phyloP scores from a whole-genome alignment of 2,888 invertebrate species.

The Meandrusa payeni region DNA sequence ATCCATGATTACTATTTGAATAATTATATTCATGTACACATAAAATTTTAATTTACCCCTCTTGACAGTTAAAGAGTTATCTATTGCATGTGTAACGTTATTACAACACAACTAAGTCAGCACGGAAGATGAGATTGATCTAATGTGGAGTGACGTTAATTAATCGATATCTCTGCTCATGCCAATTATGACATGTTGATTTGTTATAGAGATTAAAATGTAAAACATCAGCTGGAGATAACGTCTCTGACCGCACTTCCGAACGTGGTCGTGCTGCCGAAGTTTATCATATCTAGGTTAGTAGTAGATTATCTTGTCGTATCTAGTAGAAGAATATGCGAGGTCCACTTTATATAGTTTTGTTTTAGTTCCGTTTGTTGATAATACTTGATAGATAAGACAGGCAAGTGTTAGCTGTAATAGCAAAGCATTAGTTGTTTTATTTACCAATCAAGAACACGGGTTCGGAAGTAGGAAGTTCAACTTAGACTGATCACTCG shows the following conservation, averaged over 20 bases:
- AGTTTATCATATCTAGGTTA: slow-evolving; percentile 17
- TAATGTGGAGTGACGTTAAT: not conserved
- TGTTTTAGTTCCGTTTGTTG: too few relatives aligned
- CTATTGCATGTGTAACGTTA: not conserved
- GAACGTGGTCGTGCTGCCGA: slow-evolving; percentile 18
- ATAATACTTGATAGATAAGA: too few relatives aligned
- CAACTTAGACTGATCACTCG: too few relatives aligned
- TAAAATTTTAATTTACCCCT: too few relatives aligned
- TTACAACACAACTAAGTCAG: not conserved
- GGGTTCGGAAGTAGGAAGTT: too few relatives aligned
- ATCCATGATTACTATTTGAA: too few relatives aligned
- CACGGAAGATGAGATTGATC: not conserved
- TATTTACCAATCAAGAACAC: too few relatives aligned
- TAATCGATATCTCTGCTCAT: slow-evolving; percentile 4
- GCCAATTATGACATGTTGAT: slow-evolving; percentile 12
- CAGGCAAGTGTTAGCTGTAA: too few relatives aligned
- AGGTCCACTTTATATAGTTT: too few relatives aligned
- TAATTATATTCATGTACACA: too few relatives aligned
- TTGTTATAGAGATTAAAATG: slow-evolving; percentile 1
- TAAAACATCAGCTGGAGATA: slow-evolving; percentile 3
- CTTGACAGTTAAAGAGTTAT: too few relatives aligned
- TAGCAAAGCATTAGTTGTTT: too few relatives aligned
- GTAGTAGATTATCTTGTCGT: not conserved
- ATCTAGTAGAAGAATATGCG: not conserved
- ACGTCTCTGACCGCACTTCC: slow-evolving; percentile 2